These are phyloP conservation scores for Palythoa caribaeorum DNA, from an alignment of 92 coral and sea anemone species.

Conservation along the genomic window DNA sequence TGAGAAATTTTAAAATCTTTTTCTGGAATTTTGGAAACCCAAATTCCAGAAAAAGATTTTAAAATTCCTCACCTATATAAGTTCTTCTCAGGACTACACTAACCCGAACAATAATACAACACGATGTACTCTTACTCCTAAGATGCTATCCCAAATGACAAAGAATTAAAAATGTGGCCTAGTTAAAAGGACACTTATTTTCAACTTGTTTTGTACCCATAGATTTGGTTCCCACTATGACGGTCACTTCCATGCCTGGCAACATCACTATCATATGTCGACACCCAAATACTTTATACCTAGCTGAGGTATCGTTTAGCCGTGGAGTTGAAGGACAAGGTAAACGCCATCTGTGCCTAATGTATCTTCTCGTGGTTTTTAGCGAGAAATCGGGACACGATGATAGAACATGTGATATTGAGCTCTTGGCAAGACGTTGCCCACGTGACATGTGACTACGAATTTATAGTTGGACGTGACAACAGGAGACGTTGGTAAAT, in stretches of 20 bases:
- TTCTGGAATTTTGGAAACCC: no score
- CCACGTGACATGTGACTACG: neutral
- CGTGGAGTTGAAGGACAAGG: neutral
- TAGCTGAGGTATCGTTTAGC: neutral
- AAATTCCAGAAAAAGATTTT: no score
- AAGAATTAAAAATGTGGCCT: neutral
- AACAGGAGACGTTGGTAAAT: neutral
- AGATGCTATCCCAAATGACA: no score
- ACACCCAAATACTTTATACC: conserved; percentile 95
- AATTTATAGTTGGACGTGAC: neutral
- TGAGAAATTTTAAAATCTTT: no score
- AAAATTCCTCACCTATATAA: no score
- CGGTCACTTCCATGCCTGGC: conserved; percentile 85
- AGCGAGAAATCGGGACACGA: neutral
- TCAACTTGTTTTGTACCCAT: neutral
- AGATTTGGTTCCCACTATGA: conserved; percentile 86
- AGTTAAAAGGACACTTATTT: no score
- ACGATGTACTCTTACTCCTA: no score
- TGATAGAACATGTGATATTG: neutral
- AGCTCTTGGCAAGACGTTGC: neutral
- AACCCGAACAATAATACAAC: no score
- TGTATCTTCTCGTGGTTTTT: neutral
- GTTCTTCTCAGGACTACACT: no score
- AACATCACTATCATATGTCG: conserved; percentile 96
- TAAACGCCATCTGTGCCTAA: neutral